A percentile compares a stretch with the other conserved stretches of the same genome.
Evolutionary conservation across 2,113 vertebrate species (phyloP).

Genomic region (Megalops atlanticus): DNA sequence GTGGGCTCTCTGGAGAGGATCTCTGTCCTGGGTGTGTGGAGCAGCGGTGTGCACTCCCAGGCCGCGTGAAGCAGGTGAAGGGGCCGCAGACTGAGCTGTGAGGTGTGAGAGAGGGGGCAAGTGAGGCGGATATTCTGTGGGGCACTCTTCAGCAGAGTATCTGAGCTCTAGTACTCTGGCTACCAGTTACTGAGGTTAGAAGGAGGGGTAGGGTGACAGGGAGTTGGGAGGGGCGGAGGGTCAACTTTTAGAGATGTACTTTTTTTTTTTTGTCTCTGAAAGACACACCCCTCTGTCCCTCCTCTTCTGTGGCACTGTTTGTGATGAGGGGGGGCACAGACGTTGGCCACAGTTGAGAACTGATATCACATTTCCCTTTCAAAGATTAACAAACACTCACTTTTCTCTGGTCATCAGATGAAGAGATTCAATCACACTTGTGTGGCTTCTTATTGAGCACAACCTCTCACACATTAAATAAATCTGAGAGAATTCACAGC

Average conservation of each 20-base stretch:
- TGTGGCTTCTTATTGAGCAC: neutral
- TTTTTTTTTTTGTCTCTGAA: neutral
- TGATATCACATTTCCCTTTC: neutral
- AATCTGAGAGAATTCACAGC: neutral
- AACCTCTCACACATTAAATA: neutral
- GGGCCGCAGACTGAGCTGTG: neutral
- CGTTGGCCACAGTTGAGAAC: neutral
- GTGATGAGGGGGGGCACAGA: neutral
- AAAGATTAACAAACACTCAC: neutral
- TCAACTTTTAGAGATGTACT: constrained; percentile 27
- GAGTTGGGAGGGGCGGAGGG: constrained; percentile 20
- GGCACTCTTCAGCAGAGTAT: constrained; percentile 7
- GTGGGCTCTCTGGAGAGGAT: neutral
- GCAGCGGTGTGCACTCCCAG: neutral
- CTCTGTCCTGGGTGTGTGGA: neutral
- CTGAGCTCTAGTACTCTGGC: constrained; percentile 1
- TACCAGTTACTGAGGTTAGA: constrained; percentile 20
- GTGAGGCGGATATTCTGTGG: neutral
- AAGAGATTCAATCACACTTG: neutral
- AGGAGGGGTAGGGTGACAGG: constrained; percentile 17
- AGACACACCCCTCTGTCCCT: constrained; percentile 40
- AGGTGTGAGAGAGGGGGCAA: neutral
- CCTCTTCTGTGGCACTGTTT: constrained; percentile 20
- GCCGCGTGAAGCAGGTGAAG: neutral
- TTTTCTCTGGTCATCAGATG: neutral